Evolutionary conservation across 2,113 vertebrate genomes (phyloP).

Genomic region (Arenaria interpres): DNA sequence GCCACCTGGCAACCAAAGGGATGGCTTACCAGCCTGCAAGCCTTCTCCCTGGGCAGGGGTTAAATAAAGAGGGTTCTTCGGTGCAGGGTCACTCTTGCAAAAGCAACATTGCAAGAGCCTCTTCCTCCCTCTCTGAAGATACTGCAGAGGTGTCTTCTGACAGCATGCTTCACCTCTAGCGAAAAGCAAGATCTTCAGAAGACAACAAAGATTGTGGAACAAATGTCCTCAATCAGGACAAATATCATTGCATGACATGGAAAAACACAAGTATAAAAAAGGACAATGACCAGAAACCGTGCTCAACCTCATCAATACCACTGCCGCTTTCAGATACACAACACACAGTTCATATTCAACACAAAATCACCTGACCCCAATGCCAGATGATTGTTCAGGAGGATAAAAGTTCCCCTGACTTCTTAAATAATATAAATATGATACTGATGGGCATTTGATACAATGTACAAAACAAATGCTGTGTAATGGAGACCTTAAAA

Average conservation of each 20-base stretch:
- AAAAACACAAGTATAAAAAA: neutral
- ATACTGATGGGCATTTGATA: neutral
- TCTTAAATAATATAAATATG: rapidly evolving
- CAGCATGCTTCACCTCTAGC: neutral
- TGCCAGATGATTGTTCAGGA: neutral
- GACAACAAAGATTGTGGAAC: neutral
- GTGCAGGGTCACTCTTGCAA: neutral
- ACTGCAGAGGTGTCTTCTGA: neutral
- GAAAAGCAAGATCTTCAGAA: neutral
- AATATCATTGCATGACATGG: neutral
- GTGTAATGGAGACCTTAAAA: neutral
- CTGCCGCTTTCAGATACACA: neutral
- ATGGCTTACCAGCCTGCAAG: neutral
- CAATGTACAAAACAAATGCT: neutral
- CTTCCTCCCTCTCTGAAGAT: neutral
- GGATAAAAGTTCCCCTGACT: neutral
- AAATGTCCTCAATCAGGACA: neutral
- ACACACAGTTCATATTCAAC: neutral
- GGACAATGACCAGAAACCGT: neutral
- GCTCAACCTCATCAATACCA: neutral
- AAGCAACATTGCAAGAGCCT: neutral
- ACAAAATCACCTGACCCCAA: neutral
- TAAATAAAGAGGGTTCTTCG: neutral
- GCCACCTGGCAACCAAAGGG: neutral
- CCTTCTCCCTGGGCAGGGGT: neutral